Conservation (phyloP, 2,888 invertebrate species). For the Erynnis tages region DNA sequence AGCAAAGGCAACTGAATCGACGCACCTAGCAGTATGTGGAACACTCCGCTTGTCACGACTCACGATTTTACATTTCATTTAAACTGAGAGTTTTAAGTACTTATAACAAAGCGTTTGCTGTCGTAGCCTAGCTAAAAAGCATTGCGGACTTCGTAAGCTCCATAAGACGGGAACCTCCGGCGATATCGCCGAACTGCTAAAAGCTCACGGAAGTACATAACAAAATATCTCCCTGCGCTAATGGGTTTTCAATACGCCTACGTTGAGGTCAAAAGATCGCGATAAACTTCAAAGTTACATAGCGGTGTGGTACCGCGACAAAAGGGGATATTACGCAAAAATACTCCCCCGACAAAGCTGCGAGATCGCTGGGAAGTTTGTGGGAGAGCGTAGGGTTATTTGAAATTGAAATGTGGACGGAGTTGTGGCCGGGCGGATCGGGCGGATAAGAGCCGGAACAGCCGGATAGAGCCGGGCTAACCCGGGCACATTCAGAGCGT, state of each 20-base stretch:
- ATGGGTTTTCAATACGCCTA: constrained; percentile 26
- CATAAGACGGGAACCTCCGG: neutral
- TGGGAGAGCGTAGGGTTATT: constrained; percentile 50
- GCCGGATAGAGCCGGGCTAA: constrained; percentile 45
- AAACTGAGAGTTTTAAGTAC: too few species aligned
- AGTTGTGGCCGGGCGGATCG: constrained; percentile 44
- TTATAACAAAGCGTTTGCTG: too few species aligned
- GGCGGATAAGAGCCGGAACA: constrained; percentile 54
- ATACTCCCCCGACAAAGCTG: constrained; percentile 47
- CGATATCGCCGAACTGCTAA: constrained; percentile 1
- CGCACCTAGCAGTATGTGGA: constrained; percentile 20
- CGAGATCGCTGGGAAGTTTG: constrained; percentile 40
- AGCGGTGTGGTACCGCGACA: constrained; percentile 33
- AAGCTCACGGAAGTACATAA: neutral
- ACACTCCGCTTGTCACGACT: constrained; percentile 16
- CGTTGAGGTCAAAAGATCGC: constrained; percentile 25
- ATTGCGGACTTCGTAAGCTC: too few species aligned
- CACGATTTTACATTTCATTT: constrained; percentile 13
- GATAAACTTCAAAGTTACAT: constrained; percentile 28
- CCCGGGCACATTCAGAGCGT: constrained; percentile 50
- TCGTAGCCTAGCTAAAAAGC: too few species aligned
- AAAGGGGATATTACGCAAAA: constrained; percentile 46
- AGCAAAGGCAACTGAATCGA: constrained; percentile 22
- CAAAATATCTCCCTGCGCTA: constrained; percentile 15
- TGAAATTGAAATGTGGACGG: constrained; percentile 60